A percentile compares a stretch with the other conserved stretches of the same genome.
These are phyloP conservation scores for Phorcus lineatus DNA, from an alignment of 2,888 invertebrate genomes.

Conservation along the genomic window DNA sequence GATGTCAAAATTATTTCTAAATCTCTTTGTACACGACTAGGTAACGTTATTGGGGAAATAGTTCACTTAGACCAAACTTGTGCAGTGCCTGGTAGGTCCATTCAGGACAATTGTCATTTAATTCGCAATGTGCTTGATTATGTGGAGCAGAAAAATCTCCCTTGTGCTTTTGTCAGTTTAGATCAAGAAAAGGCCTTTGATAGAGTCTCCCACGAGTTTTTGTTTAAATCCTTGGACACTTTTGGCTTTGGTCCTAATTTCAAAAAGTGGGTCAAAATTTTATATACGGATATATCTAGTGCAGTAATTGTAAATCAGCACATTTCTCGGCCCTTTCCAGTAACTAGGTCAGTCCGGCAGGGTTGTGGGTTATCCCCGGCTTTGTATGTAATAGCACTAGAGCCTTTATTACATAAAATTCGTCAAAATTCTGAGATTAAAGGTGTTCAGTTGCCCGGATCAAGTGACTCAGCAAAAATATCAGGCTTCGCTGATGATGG, in stretches of 20 bases:
- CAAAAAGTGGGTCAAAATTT: constrained; percentile 43
- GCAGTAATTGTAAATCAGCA: constrained; percentile 41
- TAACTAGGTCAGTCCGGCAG: constrained; percentile 12
- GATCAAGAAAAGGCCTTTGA: too few species aligned
- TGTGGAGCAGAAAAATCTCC: too few species aligned
- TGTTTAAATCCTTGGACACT: constrained; percentile 38
- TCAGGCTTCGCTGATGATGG: constrained; percentile 30
- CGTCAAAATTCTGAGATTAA: not conserved
- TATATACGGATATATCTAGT: constrained; percentile 38
- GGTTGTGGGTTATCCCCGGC: constrained; percentile 16
- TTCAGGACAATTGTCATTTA: too few species aligned
- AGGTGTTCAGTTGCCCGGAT: constrained; percentile 10
- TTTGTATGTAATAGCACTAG: constrained; percentile 11
- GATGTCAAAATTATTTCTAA: too few species aligned
- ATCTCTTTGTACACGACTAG: too few species aligned
- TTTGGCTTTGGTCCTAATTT: constrained; percentile 46
- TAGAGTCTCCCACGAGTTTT: constrained; percentile 41
- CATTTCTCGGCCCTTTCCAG: constrained; percentile 31
- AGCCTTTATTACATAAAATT: constrained; percentile 18
- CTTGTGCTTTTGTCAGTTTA: too few species aligned
- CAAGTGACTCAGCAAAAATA: constrained; percentile 18
- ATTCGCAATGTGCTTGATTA: too few species aligned
- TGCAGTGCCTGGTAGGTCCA: too few species aligned
- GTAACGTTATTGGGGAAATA: too few species aligned
- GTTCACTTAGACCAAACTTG: too few species aligned